Evolutionary conservation across 2,888 invertebrate genomes (phyloP).

Genomic region (Aporophyla lueneburgensis): DNA sequence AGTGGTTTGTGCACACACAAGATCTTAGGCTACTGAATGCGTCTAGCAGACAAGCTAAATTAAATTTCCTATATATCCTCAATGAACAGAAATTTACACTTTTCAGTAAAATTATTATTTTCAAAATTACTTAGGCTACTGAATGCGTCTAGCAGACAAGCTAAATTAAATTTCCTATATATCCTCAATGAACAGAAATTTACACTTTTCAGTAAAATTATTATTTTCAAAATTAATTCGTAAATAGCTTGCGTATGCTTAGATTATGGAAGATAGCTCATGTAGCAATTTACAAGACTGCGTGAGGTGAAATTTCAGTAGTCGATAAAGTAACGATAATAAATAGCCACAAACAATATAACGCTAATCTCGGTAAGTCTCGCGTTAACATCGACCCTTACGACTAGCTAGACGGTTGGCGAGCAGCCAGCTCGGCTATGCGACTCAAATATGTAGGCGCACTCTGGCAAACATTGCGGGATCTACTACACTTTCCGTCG

Average conservation of each 20-base stretch:
- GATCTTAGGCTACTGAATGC: conserved; percentile 9
- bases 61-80: conserved; percentile 7
- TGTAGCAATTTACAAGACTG: conserved; percentile 8
- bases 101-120: conserved; percentile 10
- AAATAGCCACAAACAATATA: conserved; percentile 47
- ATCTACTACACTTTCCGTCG: conserved; percentile 65
- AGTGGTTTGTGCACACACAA: conserved; percentile 9
- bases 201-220: not conserved
- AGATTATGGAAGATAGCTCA: conserved; percentile 2
- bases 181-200: conserved; percentile 6
- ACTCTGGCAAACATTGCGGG: conserved; percentile 70
- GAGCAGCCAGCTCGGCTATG: conserved; percentile 55
- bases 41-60: conserved; percentile 9
- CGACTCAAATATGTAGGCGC: conserved; percentile 65
- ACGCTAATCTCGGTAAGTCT: conserved; percentile 37
- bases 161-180: conserved; percentile 7
- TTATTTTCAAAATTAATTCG: conserved; percentile 12
- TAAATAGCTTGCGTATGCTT: conserved; percentile 11
- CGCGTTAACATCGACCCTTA: conserved; percentile 56
- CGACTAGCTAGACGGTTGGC: conserved; percentile 59
- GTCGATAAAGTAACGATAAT: conserved; percentile 32
- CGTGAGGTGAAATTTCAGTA: conserved; percentile 15
- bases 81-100: not conserved
- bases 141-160: conserved; percentile 5
- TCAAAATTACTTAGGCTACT: too few relatives aligned